Percentiles rank a stretch among this genome's conserved stretches.
Conservation (phyloP, 2,888 invertebrate genomes). For the Electrophaes corylata region DNA sequence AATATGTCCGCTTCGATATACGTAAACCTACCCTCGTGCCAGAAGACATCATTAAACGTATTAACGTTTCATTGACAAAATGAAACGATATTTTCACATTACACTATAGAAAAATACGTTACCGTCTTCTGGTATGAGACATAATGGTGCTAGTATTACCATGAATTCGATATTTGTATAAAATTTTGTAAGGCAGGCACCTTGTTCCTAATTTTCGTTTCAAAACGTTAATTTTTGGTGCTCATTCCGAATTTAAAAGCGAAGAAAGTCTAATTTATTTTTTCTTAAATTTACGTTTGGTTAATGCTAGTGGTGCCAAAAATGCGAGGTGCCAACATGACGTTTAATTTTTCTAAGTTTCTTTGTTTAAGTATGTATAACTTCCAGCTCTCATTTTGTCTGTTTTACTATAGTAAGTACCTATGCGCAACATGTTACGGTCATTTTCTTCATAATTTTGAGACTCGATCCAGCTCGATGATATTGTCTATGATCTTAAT, state of each 20-base stretch:
- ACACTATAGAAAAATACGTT: not conserved
- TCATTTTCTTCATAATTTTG: constrained; percentile 4
- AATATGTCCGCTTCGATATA: constrained; percentile 48
- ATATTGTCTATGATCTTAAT: constrained; percentile 1
- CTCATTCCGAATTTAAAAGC: constrained; percentile 55
- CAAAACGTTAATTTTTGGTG: constrained; percentile 56
- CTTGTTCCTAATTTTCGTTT: constrained; percentile 64
- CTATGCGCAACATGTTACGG: constrained; percentile 20
- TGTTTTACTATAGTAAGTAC: constrained; percentile 3
- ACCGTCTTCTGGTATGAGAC: constrained; percentile 5
- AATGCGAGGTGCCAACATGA: constrained; percentile 71
- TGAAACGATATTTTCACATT: not conserved
- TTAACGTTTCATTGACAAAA: not conserved
- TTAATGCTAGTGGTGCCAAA: constrained; percentile 76
- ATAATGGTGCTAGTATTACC: constrained; percentile 62
- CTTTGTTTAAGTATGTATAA: constrained; percentile 24
- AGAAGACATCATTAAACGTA: not conserved
- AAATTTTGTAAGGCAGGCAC: constrained; percentile 43
- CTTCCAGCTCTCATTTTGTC: constrained; percentile 28
- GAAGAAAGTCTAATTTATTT: constrained; percentile 40
- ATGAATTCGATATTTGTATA: constrained; percentile 44
- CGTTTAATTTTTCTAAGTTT: constrained; percentile 39
- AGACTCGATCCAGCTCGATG: not conserved
- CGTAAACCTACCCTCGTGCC: constrained; percentile 42
- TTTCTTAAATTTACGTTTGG: constrained; percentile 46